Conservation (phyloP, 2,888 invertebrate species). For the Tribolium freemani region DNA sequence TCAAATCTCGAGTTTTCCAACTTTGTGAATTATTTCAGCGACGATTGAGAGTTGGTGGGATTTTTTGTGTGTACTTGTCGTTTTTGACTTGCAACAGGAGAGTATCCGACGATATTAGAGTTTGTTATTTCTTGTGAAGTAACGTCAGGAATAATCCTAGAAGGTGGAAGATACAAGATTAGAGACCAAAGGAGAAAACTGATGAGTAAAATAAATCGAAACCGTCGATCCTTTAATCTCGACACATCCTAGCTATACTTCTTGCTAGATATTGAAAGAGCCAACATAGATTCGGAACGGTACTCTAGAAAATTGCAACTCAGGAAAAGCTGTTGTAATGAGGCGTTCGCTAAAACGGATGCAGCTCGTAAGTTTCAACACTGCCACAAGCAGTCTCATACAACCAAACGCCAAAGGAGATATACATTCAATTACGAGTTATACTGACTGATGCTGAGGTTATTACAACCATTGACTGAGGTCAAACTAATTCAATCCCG, state of each 20-base stretch:
- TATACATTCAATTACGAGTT: constrained; percentile 16
- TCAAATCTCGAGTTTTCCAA: not conserved
- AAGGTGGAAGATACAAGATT: constrained; percentile 35
- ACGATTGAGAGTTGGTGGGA: constrained; percentile 8
- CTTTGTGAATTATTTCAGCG: constrained; percentile 18
- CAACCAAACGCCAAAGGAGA: constrained; percentile 5
- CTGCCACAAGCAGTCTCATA: not conserved
- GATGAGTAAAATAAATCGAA: constrained; percentile 35
- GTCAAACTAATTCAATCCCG: not conserved
- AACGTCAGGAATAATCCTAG: constrained; percentile 27
- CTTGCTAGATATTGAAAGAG: constrained; percentile 35
- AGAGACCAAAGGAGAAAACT: constrained; percentile 22
- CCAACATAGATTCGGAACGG: constrained; percentile 8
- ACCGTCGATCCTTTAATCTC: constrained; percentile 39
- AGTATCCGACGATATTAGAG: constrained; percentile 11
- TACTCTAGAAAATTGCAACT: constrained; percentile 34
- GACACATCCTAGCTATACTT: constrained; percentile 37
- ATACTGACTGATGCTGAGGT: not conserved
- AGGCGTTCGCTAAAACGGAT: constrained; percentile 9
- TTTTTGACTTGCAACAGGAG: constrained; percentile 10
- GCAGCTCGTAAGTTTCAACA: constrained; percentile 2
- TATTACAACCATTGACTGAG: not conserved
- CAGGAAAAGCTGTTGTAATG: constrained; percentile 30
- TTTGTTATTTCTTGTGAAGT: constrained; percentile 23
- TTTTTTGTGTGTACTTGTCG: not conserved